Evolutionary conservation across 1,140 invertebrate genomes (phyloP).

Genomic region (Elymnias hypermnestra): DNA sequence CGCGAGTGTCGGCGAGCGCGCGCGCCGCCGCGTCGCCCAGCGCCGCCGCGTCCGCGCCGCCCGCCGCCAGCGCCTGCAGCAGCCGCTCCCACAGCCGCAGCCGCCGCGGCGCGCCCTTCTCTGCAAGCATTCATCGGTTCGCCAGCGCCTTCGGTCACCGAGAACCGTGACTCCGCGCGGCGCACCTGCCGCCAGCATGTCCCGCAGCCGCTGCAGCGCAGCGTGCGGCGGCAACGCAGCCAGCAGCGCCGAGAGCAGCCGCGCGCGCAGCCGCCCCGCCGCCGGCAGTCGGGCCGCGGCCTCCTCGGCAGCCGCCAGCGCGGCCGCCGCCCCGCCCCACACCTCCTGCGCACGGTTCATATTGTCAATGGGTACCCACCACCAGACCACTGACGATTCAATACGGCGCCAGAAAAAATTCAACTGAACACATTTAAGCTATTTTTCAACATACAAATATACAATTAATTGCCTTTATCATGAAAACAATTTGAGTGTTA

Average conservation of each 20-base stretch:
- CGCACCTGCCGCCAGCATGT: constrained; percentile 18
- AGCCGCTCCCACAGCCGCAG: constrained; percentile 32
- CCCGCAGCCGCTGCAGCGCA: constrained; percentile 24
- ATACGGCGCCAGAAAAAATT: no score
- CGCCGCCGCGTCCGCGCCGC: constrained; percentile 15
- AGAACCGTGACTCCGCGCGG: no score
- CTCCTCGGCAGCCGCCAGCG: constrained; percentile 27
- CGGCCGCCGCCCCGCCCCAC: constrained; percentile 23
- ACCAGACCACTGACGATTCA: no score
- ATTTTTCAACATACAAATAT: no score
- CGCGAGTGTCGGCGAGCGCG: constrained; percentile 24
- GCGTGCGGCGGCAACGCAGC: constrained; percentile 18
- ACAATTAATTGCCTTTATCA: no score
- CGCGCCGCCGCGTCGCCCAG: constrained; percentile 24
- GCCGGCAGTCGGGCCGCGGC: constrained; percentile 16
- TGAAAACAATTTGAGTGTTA: no score
- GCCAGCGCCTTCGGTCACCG: no score
- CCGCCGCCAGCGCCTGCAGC: constrained; percentile 21
- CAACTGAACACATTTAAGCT: no score
- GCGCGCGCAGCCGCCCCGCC: constrained; percentile 15
- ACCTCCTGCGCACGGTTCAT: constrained; percentile 32
- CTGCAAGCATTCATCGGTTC: no score
- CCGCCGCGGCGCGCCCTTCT: constrained; percentile 7
- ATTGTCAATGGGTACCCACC: no score
- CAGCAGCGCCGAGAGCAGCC: constrained; percentile 21